Base-by-base conservation (phyloP, 2,113 vertebrate species). In the Neomonachus schauinslandi region DNA sequence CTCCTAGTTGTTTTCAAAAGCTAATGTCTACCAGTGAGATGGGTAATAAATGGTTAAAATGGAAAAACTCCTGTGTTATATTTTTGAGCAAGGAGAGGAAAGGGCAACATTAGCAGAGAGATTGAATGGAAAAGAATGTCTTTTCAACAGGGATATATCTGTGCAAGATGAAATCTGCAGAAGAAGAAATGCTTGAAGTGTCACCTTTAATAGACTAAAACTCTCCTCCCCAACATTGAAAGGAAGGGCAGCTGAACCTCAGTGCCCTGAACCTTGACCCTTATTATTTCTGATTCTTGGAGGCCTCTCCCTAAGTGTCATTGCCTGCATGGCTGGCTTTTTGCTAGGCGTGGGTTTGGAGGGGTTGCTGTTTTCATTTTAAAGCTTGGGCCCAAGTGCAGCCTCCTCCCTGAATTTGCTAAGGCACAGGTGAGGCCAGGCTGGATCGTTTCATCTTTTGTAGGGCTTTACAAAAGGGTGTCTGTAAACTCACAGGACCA, bases 1-100 rank as follows among this genome's bases (percentile, higher is more conserved):
- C 19, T 96, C 83, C 51, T 88, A 93, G 77, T 94, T 95, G 71
- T 87, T 98, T 84, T 96, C 59, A 83, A 90, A 98, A 95, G 10
- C 9, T 69, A 69, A 91, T 79, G 65, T 72, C 51, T 89, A 12
- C 94, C 59, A 88, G 31, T 90, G 46, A 95, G 69, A 77, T 91
- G 39, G 88, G 65, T 97, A 97, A 81, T 92, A 83, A 97, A 67
- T 82, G 81, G 74, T 90, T 91, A 92, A 95, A 92, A 77, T 15
- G 46, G 71, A 63, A 72, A 65, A 82, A 84, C 28, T 83, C 36
- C 49, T 49, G 16, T 55, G 49, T 80, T 93, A 46, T 69, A 72
- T 91, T 67, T 94, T 95, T 92, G 91, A 92, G 28, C 51, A 90
- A 71, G 89, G 74, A 96, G 53, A 96, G 69, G 80, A 97, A 61